phyloP scores from a whole-genome alignment of 1,140 invertebrate species.

The Caenorhabditis remanei region DNA sequence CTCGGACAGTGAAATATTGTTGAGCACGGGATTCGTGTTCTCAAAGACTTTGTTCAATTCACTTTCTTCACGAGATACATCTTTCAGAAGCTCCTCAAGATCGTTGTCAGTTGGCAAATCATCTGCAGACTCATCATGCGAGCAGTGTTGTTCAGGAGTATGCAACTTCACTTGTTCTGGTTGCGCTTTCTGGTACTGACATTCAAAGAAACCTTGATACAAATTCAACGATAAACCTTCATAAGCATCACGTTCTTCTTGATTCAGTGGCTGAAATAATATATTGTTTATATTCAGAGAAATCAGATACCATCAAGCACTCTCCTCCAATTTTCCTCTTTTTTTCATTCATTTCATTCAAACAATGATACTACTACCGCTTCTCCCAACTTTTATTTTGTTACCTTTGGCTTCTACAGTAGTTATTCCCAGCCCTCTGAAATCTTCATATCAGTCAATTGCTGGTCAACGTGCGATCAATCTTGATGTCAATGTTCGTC shows the following conservation, averaged over 20 bases:
- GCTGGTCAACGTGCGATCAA: constrained; percentile 62
- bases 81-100: constrained; percentile 60
- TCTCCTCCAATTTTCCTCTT: background rate
- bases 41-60: constrained; percentile 55
- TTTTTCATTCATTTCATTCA: background rate
- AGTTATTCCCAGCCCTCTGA: constrained; percentile 3
- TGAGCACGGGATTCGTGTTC: constrained; percentile 25
- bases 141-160: background rate
- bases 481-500: constrained; percentile 63
- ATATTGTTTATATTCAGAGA: constrained; percentile 31
- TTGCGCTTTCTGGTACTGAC: background rate
- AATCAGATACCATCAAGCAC: background rate
- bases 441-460: constrained; percentile 52
- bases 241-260: constrained; percentile 67
- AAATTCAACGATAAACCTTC: constrained; percentile 69
- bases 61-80: constrained; percentile 50
- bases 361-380: background rate
- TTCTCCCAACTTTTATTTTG: background rate
- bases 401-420: background rate
- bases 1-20: constrained; percentile 54
- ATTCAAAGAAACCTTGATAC: constrained; percentile 68
- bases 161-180: background rate
- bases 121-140: background rate
- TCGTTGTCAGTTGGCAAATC: constrained; percentile 27
- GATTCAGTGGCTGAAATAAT: constrained; percentile 69